Conservation (phyloP, 2,113 vertebrate genomes). For the Dryoscopus gambensis region DNA sequence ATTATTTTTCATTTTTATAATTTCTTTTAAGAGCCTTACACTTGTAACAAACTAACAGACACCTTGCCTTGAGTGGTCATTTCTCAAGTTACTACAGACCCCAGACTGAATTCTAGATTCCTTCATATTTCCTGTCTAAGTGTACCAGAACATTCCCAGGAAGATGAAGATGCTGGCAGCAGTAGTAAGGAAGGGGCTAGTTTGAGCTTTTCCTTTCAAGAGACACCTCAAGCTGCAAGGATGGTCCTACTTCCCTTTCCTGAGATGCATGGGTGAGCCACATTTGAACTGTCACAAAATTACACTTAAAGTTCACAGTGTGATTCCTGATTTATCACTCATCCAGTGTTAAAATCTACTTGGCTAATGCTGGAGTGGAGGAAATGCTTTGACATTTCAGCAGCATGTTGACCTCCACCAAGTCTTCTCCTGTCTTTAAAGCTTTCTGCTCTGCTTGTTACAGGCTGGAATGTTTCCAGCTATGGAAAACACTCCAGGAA, state of each 20-base stretch:
- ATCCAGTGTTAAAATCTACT: background rate
- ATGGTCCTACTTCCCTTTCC: background rate
- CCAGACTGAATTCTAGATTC: background rate
- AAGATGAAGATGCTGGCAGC: background rate
- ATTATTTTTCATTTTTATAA: background rate
- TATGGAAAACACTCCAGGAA: background rate
- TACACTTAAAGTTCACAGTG: background rate
- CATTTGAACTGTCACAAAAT: rapidly evolving
- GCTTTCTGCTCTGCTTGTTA: background rate
- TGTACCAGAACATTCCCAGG: background rate
- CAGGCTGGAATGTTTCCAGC: background rate
- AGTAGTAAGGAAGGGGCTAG: background rate
- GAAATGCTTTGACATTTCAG: background rate
- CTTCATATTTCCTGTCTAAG: background rate
- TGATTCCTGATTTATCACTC: background rate
- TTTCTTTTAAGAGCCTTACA: background rate
- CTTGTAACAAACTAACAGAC: background rate
- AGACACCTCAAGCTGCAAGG: background rate
- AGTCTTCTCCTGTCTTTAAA: background rate
- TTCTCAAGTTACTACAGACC: background rate
- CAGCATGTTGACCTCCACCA: background rate
- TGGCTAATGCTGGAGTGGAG: background rate
- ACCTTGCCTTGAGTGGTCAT: background rate
- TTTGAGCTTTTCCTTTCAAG: background rate
- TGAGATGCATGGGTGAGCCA: background rate